These are phyloP conservation scores for Epinotia demarniana DNA, from an alignment of 2,888 invertebrate genomes.

Conservation along the genomic window DNA sequence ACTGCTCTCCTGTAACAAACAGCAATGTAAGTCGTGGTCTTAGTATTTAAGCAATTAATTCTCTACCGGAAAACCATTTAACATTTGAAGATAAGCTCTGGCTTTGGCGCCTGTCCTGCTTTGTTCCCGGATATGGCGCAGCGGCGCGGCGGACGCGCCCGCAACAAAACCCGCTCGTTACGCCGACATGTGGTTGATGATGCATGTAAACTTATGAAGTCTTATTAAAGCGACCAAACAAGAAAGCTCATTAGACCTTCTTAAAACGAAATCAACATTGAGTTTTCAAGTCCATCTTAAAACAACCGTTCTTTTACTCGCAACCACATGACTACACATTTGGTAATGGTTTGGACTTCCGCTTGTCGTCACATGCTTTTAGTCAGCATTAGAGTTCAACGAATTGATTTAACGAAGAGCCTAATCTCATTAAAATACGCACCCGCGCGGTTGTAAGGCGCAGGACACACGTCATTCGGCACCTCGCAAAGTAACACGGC, in stretches of 20 bases:
- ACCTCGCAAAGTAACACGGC: too few relatives aligned
- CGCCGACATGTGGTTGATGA: conserved; percentile 13
- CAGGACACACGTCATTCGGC: too few relatives aligned
- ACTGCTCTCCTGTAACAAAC: conserved; percentile 24
- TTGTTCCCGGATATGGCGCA: conserved; percentile 2
- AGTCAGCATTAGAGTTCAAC: conserved; percentile 63
- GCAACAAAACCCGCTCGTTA: conserved; percentile 6
- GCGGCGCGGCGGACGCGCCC: conserved; percentile 7
- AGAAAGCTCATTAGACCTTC: conserved; percentile 41
- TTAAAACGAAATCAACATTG: conserved; percentile 41
- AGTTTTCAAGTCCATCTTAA: conserved; percentile 36
- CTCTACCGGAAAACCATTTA: conserved; percentile 8
- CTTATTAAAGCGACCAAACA: conserved; percentile 34
- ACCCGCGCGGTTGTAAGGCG: background rate
- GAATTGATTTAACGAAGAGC: conserved; percentile 72
- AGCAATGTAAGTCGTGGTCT: conserved; percentile 28
- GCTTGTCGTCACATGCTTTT: conserved; percentile 66
- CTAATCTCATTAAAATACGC: conserved; percentile 25
- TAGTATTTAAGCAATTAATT: conserved; percentile 25
- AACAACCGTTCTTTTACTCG: conserved; percentile 57
- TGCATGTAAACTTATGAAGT: conserved; percentile 30
- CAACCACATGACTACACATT: conserved; percentile 69
- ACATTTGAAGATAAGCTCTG: conserved; percentile 12
- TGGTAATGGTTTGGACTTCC: conserved; percentile 78
- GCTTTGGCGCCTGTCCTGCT: conserved; percentile 18